These are phyloP conservation scores for Amphipoea oculea DNA, from an alignment of 2,888 invertebrate species.

Conservation along the genomic window DNA sequence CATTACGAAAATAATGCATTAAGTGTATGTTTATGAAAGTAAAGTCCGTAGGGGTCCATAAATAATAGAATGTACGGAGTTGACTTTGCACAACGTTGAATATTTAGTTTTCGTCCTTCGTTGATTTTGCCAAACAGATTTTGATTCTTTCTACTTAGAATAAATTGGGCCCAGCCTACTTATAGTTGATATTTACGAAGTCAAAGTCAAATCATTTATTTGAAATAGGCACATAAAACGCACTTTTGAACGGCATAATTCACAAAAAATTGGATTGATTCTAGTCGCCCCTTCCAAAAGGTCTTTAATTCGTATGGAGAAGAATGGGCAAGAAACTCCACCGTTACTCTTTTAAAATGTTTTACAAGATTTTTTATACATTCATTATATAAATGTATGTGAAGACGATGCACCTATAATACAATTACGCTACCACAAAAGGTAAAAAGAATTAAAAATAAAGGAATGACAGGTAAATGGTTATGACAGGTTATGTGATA, in stretches of 20 bases:
- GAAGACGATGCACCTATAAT: too few relatives aligned
- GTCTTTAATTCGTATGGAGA: not conserved
- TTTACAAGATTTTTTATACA: not conserved
- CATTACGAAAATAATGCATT: not conserved
- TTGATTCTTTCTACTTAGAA: not conserved
- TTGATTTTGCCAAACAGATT: not conserved
- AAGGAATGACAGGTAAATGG: too few relatives aligned
- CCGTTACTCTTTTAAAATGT: not conserved
- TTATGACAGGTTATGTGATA: too few relatives aligned
- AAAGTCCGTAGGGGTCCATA: not conserved
- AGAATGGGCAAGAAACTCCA: not conserved
- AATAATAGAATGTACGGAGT: constrained; percentile 1
- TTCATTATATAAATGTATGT: not conserved
- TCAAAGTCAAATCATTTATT: not conserved
- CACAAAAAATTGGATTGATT: not conserved
- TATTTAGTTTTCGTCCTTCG: not conserved
- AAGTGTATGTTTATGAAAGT: not conserved
- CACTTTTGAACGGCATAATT: not conserved
- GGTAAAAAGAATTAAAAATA: too few relatives aligned
- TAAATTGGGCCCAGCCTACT: not conserved
- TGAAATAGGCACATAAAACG: not conserved
- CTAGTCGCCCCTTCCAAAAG: not conserved
- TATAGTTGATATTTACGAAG: not conserved
- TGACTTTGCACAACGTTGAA: not conserved
- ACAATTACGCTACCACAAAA: too few relatives aligned